These are phyloP conservation scores for Drosophila sucinea DNA, from an alignment of 1,140 invertebrate species.

Conservation along the genomic window DNA sequence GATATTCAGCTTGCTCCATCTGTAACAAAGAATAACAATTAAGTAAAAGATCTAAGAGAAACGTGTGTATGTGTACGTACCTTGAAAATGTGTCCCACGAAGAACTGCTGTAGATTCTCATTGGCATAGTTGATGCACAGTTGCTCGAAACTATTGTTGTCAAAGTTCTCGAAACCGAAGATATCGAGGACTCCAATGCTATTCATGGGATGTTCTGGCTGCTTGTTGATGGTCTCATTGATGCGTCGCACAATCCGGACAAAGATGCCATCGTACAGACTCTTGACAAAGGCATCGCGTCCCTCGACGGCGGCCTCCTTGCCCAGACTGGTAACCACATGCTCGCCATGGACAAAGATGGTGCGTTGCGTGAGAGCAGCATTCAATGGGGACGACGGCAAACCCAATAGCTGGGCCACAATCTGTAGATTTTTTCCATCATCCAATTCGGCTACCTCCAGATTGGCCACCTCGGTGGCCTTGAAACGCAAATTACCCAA, in stretches of 20 bases:
- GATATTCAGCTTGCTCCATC: conserved; percentile 97
- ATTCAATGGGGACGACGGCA: conserved; percentile 87
- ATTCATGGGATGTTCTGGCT: conserved; percentile 84
- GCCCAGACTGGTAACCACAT: conserved; percentile 89
- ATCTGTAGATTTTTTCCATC: conserved; percentile 87
- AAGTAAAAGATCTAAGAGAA: background rate
- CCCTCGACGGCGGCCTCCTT: conserved; percentile 91
- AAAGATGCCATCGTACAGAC: conserved; percentile 96
- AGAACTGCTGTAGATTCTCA: conserved; percentile 98
- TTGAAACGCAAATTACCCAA: conserved; percentile 95
- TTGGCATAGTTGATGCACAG: conserved; percentile 99
- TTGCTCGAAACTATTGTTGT: conserved; percentile 96
- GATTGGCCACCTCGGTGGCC: conserved; percentile 88
- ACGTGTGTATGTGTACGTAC: conserved; percentile 25
- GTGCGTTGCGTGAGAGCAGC: conserved; percentile 94
- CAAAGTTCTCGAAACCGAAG: conserved; percentile 98
- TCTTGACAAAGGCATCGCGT: conserved; percentile 95
- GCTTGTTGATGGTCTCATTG: conserved; percentile 92
- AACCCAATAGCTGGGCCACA: conserved; percentile 88
- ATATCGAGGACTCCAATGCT: conserved; percentile 97
- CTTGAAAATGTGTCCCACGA: conserved; percentile 95
- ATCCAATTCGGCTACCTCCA: conserved; percentile 91
- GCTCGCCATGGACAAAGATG: conserved; percentile 94
- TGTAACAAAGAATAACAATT: conserved; percentile 84
- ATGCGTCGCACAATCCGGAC: conserved; percentile 95